phyloP scores from a whole-genome alignment of 2,797 vertebrate species.

The Vireo griseus region DNA sequence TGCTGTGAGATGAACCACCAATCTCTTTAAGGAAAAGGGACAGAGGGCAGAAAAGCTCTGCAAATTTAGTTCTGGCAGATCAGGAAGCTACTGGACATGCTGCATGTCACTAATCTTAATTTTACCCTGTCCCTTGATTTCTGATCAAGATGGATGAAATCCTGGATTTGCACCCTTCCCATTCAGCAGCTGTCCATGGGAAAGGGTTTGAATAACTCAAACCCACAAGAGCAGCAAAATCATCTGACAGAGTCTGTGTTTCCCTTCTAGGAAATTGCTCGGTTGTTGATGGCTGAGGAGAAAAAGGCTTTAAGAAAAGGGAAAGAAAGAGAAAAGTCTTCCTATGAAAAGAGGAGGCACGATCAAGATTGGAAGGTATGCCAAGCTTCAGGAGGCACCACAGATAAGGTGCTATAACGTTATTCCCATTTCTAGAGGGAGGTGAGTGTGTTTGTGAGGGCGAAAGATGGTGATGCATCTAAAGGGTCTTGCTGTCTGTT shows the following conservation, averaged over 20 bases:
- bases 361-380: constrained; percentile 85
- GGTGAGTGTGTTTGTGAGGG: not conserved
- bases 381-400: not conserved
- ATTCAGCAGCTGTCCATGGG: not conserved
- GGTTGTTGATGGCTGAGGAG: constrained; percentile 91
- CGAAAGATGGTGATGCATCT: not conserved
- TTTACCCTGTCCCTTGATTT: not conserved
- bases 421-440: not conserved
- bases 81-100: not conserved
- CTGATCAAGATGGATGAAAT: not conserved
- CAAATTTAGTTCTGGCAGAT: not conserved
- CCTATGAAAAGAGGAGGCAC: constrained; percentile 79
- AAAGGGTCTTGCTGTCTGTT: not conserved
- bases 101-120: not conserved
- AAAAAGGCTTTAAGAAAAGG: constrained; percentile 87
- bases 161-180: not conserved
- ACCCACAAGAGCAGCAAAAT: not conserved
- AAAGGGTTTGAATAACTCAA: not conserved
- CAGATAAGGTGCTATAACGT: not conserved
- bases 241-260: not conserved
- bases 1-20: not conserved
- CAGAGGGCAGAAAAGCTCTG: not conserved
- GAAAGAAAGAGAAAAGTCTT: constrained; percentile 85
- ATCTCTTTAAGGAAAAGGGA: not conserved
- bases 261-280: constrained; percentile 87